Conservation (phyloP, 1,140 invertebrate genomes). For the Tetragnatha versicolor region DNA sequence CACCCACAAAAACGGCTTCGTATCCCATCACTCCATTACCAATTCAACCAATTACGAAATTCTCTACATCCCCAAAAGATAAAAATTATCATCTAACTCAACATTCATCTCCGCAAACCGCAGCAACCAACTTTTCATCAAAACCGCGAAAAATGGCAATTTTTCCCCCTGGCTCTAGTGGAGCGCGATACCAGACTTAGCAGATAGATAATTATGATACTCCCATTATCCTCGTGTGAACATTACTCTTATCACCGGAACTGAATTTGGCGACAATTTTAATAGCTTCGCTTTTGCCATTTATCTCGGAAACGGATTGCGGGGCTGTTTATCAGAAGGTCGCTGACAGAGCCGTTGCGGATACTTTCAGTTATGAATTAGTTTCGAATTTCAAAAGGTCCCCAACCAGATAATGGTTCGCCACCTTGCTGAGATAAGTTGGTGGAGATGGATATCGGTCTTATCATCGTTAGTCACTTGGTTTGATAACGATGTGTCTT, state of each 20-base stretch:
- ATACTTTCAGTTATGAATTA: constrained; percentile 15
- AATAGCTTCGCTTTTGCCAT: neutral
- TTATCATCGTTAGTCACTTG: neutral
- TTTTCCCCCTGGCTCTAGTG: no score
- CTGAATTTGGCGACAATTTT: constrained; percentile 11
- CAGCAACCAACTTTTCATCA: no score
- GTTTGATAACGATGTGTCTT: constrained; percentile 1
- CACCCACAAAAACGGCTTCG: no score
- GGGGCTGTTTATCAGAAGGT: neutral
- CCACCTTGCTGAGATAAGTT: constrained; percentile 1
- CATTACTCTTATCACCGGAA: constrained; percentile 10
- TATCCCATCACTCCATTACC: no score
- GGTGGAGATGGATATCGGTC: constrained; percentile 2
- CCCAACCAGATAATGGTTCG: constrained; percentile 5
- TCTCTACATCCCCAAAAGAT: no score
- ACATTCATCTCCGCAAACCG: no score
- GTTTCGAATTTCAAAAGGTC: constrained; percentile 25
- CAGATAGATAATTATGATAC: constrained; percentile 21
- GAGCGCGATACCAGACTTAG: no score
- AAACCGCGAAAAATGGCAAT: no score
- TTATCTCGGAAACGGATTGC: constrained; percentile 7
- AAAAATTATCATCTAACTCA: no score
- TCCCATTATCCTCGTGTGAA: no score
- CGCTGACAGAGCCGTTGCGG: neutral
- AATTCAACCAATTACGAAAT: no score